These are phyloP conservation scores for Decapterus maruadsi DNA, from an alignment of 2,797 vertebrate genomes.

Conservation along the genomic window DNA sequence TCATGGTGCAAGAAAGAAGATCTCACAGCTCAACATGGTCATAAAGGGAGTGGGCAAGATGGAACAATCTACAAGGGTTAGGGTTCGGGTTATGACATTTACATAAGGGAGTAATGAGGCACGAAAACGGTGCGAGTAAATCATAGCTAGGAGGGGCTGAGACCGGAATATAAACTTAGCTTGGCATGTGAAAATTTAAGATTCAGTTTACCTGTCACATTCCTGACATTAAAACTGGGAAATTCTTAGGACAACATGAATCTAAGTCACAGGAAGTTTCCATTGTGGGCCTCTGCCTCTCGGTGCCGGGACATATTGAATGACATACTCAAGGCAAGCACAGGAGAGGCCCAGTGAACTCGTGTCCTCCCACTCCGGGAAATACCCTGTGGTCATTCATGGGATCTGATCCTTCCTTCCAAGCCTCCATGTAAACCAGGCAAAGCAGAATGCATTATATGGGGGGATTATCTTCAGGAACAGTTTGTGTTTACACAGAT, in stretches of 20 bases:
- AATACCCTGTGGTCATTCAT: conserved; percentile 75
- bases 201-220: conserved; percentile 42
- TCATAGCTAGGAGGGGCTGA: conserved; percentile 33
- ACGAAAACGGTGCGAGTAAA: conserved; percentile 44
- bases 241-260: conserved; percentile 59
- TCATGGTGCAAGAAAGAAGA: conserved; percentile 59
- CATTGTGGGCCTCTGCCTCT: conserved; percentile 64
- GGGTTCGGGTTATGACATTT: conserved; percentile 40
- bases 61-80: conserved; percentile 14
- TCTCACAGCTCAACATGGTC: conserved; percentile 56
- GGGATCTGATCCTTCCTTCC: conserved; percentile 69
- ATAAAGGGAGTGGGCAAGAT: conserved; percentile 48
- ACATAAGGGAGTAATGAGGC: conserved; percentile 42
- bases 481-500: conserved; percentile 80
- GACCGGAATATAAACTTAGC: conserved; percentile 26
- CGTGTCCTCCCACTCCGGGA: conserved; percentile 71
- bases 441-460: conserved; percentile 64
- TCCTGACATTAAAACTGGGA: conserved; percentile 44
- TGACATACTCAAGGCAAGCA: conserved; percentile 71
- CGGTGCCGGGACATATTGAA: conserved; percentile 74
- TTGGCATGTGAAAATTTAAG: conserved; percentile 15
- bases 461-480: conserved; percentile 75
- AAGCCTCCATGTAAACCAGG: conserved; percentile 56
- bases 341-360: conserved; percentile 73
- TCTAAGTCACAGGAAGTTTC: conserved; percentile 65